Evolutionary conservation across 2,797 vertebrate species (phyloP).

Genomic region (Cirrhinus molitorella): DNA sequence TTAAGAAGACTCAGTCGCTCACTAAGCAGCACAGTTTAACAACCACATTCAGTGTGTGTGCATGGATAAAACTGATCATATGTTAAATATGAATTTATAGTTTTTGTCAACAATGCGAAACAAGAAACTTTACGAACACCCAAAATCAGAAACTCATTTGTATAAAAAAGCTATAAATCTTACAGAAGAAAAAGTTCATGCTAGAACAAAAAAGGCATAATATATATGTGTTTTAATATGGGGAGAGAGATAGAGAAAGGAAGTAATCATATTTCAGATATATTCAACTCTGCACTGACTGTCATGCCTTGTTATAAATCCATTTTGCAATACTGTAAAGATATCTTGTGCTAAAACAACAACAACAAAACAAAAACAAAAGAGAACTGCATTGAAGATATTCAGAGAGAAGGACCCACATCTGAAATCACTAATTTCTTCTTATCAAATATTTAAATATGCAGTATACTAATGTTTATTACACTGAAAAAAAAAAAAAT

Average conservation of each 20-base stretch:
- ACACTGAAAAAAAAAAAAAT: background rate
- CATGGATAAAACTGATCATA: background rate
- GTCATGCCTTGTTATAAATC: background rate
- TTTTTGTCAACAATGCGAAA: background rate
- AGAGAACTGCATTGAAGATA: slow-evolving; percentile 1
- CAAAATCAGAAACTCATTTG: background rate
- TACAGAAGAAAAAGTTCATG: background rate
- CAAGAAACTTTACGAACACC: background rate
- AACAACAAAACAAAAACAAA: no score
- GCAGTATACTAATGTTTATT: background rate
- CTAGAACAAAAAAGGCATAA: background rate
- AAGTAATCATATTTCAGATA: slow-evolving; percentile 12
- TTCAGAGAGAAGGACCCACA: background rate
- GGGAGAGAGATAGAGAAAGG: background rate
- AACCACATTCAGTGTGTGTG: slow-evolving; percentile 52
- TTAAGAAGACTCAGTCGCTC: slow-evolving; percentile 79
- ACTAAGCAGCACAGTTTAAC: slow-evolving; percentile 68
- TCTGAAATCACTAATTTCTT: background rate
- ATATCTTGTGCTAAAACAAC: background rate
- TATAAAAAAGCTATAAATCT: background rate
- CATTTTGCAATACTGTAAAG: slow-evolving; percentile 3
- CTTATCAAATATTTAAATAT: background rate
- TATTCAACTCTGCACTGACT: background rate
- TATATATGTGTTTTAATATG: background rate
- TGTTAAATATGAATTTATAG: background rate